Conservation (phyloP, 2,888 invertebrate species). For the Oscheius onirici region DNA sequence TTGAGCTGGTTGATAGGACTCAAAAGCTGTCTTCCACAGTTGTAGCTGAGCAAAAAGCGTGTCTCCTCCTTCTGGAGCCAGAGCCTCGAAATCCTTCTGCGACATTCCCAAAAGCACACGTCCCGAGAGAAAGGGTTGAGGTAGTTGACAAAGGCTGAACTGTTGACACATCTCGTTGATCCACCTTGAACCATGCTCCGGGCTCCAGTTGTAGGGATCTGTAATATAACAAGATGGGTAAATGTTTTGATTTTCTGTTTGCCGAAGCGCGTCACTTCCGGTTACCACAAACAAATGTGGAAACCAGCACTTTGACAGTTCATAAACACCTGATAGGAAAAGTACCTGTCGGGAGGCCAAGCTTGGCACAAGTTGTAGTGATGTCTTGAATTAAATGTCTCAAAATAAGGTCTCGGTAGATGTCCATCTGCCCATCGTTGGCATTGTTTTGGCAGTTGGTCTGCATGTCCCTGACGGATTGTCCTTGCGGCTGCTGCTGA, state of each 20-base stretch:
- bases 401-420: constrained; percentile 69
- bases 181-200: constrained; percentile 63
- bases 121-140: constrained; percentile 55
- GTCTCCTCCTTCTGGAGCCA: constrained; percentile 65
- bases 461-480: constrained; percentile 30
- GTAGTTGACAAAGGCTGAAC: constrained; percentile 58
- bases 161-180: constrained; percentile 68
- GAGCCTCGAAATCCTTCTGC: constrained; percentile 47
- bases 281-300: constrained; percentile 19
- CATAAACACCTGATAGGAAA: not conserved
- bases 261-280: constrained; percentile 25
- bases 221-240: constrained; percentile 2
- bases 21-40: constrained; percentile 69
- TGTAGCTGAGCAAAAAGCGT: constrained; percentile 70
- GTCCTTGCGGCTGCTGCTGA: constrained; percentile 1
- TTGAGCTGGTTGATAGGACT: constrained; percentile 51
- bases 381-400: constrained; percentile 71
- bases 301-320: not conserved
- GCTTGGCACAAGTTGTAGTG: constrained; percentile 65
- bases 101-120: constrained; percentile 57
- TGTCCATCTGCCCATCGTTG: constrained; percentile 60
- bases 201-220: constrained; percentile 63
- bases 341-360: constrained; percentile 61
- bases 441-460: constrained; percentile 32
- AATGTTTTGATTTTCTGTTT: constrained; percentile 19